These are phyloP conservation scores for Eristalis tenax DNA, from an alignment of 2,888 invertebrate genomes.

Conservation along the genomic window DNA sequence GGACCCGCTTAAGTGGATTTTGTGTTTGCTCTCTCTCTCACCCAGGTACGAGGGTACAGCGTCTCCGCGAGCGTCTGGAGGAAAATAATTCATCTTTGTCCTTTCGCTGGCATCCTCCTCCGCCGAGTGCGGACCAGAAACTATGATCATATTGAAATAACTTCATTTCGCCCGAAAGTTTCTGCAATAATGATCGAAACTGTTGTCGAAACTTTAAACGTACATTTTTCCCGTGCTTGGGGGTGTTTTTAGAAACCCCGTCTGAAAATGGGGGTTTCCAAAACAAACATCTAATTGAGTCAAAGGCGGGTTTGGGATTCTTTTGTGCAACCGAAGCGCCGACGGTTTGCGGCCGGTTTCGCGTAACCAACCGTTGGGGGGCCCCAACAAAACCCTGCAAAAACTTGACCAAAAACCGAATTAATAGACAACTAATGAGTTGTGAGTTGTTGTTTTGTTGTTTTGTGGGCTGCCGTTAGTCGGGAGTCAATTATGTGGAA, in stretches of 20 bases:
- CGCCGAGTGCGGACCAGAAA: neutral
- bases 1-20: neutral
- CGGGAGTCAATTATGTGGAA: constrained; percentile 48
- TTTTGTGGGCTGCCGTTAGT: constrained; percentile 11
- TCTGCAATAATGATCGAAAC: neutral
- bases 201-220: neutral
- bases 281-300: constrained; percentile 4
- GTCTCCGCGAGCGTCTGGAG: neutral
- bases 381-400: neutral
- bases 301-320: constrained; percentile 8
- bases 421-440: constrained; percentile 46
- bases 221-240: neutral
- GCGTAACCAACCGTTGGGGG: neutral
- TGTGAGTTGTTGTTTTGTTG: constrained; percentile 15
- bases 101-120: neutral
- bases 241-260: neutral
- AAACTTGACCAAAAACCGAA: neutral
- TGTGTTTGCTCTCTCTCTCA: neutral
- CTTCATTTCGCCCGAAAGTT: neutral
- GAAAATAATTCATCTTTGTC: neutral
- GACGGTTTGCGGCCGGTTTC: neutral
- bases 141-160: neutral
- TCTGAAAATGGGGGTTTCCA: neutral
- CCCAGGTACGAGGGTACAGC: neutral
- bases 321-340: neutral